A percentile compares a stretch with the other conserved stretches of the same genome.
These are phyloP conservation scores for Lota lota DNA, from an alignment of 2,113 vertebrate genomes.

Conservation along the genomic window DNA sequence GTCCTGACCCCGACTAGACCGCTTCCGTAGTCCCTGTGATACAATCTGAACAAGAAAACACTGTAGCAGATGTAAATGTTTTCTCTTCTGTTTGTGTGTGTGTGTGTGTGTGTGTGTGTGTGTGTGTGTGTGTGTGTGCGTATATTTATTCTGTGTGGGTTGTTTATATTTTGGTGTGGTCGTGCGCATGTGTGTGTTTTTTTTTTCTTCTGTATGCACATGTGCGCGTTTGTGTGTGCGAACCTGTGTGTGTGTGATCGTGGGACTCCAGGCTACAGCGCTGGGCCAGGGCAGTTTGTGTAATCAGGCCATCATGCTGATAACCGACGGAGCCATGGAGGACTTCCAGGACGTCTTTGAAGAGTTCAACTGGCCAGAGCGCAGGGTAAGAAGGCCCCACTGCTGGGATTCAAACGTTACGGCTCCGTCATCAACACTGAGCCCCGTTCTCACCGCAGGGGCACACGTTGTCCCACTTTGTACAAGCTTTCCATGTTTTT, in stretches of 20 bases:
- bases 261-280: conserved; percentile 55
- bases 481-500: no score
- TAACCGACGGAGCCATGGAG: conserved; percentile 93
- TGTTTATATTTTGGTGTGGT: no score
- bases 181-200: neutral
- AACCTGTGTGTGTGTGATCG: conserved; percentile 8
- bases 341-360: conserved; percentile 88
- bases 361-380: conserved; percentile 91
- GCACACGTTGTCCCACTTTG: no score
- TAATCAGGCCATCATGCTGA: conserved; percentile 97
- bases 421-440: neutral
- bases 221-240: neutral
- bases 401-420: neutral
- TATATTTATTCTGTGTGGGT: neutral
- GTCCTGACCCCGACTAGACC: neutral
- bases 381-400: conserved; percentile 73
- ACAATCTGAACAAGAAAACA: neutral
- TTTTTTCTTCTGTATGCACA: neutral
- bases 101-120: no score
- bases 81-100: no score
- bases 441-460: no score
- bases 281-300: conserved; percentile 86
- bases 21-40: neutral
- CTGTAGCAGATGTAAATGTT: neutral
- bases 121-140: no score